Evolutionary conservation across 2,888 invertebrate species (phyloP).

Genomic region (Eupithecia inturbata): DNA sequence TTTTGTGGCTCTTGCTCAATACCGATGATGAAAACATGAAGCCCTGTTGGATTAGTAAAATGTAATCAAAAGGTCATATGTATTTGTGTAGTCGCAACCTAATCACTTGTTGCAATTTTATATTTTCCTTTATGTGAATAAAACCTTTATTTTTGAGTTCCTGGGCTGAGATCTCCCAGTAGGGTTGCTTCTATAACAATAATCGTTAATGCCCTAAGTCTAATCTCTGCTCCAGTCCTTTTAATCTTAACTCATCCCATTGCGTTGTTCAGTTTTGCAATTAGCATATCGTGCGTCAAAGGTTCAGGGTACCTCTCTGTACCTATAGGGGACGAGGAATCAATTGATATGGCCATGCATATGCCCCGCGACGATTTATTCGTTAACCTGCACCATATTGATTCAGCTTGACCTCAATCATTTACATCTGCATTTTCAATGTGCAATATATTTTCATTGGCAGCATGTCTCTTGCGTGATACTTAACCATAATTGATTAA

Average conservation of each 20-base stretch:
- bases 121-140: background rate
- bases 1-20: constrained; percentile 35
- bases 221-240: background rate
- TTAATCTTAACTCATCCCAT: constrained; percentile 13
- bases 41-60: background rate
- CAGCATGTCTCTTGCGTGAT: constrained; percentile 10
- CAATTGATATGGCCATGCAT: constrained; percentile 79
- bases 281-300: constrained; percentile 50
- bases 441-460: constrained; percentile 56
- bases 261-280: constrained; percentile 51
- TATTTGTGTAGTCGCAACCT: background rate
- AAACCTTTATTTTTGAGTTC: background rate
- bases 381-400: constrained; percentile 75
- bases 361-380: constrained; percentile 74
- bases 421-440: constrained; percentile 52
- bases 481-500: background rate
- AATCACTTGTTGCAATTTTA: background rate
- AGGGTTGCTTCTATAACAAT: background rate
- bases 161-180: background rate
- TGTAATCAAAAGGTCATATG: background rate
- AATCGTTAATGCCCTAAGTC: background rate
- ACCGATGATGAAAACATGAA: background rate
- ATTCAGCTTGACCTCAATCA: constrained; percentile 74
- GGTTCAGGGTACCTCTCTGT: constrained; percentile 38
- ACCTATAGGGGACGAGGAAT: constrained; percentile 52